Evolutionary conservation across 2,797 vertebrate genomes (phyloP), one percentile per base, ranked within the genome.

Genomic region (Nannoperca obscura): DNA sequence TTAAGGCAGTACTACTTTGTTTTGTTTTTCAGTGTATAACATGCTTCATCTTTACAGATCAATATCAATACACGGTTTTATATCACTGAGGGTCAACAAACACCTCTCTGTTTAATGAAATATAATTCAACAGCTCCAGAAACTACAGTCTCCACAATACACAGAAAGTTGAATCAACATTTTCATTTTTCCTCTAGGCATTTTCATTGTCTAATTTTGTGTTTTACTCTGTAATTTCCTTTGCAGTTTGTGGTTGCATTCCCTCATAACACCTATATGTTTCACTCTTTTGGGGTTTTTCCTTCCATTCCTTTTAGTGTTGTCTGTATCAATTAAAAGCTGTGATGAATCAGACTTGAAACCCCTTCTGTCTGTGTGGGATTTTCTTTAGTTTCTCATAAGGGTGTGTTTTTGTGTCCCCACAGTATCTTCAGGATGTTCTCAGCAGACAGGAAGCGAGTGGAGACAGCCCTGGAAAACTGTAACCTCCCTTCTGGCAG

Each of bases 401-500:
- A 62, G 15, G 36, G 15, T 73, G 54, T 76, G 70, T 83, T 64
- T 79, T 40, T 88, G 57, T 78, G 75, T 89, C 54, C 0, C 81
- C 90, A 38, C 94, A 99, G 98, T 91, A 96, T 99, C 86, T 98
- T 97, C 92, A 97, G 97, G 87, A 90, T 98, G 89, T 98, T 98
- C 91, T 97, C 97, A 7, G 95, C 97, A 38, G 98, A 99, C 93
- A 96, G 97, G 91, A 99, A 99, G 81, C 94, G 98, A 57, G 97
- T 99, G 47, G 98, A 99, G 93, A 99, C 97, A 0, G 97, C 97
- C 0, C 87, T 99, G 91, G 98, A 99, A 91, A 96, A 97, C 89
- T 99, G 98, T 86, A 96, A 95, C 91, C 97, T 99, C 88, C 96
- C 97, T 61, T 97, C 97, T 71, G 97, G 96, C 89, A 96, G 98